phyloP scores from a whole-genome alignment of 2,797 vertebrate species.

The Schizothorax lantsangensis region DNA sequence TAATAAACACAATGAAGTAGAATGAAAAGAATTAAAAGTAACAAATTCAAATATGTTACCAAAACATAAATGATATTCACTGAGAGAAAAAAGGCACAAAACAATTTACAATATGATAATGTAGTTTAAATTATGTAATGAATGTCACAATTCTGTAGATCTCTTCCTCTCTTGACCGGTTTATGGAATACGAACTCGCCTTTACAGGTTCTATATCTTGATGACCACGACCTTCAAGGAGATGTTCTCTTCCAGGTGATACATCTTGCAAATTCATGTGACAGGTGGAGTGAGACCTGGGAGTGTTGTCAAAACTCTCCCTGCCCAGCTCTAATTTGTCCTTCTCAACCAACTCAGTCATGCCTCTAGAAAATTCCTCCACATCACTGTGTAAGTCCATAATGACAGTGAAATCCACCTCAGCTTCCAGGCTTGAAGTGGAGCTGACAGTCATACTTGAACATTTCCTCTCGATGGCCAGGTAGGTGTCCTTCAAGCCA shows the following conservation, averaged over 20 bases:
- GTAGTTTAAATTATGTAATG: neutral
- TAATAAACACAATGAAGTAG: neutral
- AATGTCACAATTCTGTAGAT: constrained; percentile 20
- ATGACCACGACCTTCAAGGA: constrained; percentile 67
- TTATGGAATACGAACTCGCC: neutral
- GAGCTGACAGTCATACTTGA: constrained; percentile 88
- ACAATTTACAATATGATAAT: neutral
- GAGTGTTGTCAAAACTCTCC: constrained; percentile 86
- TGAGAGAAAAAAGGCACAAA: neutral
- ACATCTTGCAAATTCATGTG: constrained; percentile 82
- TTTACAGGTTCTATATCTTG: constrained; percentile 75
- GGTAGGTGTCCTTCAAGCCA: constrained; percentile 87
- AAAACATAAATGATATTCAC: neutral
- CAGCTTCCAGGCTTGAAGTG: constrained; percentile 87
- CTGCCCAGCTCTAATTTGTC: constrained; percentile 84
- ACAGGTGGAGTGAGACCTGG: constrained; percentile 79
- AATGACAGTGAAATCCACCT: constrained; percentile 85
- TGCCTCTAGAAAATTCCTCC: constrained; percentile 85
- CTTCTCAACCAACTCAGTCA: constrained; percentile 66
- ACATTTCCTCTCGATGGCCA: constrained; percentile 86
- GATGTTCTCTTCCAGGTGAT: constrained; percentile 83
- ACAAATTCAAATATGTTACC: neutral
- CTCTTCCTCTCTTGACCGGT: constrained; percentile 1
- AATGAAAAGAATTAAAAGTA: neutral
- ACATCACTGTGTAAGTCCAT: constrained; percentile 82